A percentile compares a stretch with the other conserved stretches of the same genome.
These are phyloP conservation scores for Pteropus rufus DNA, from an alignment of 2,797 vertebrate genomes.

Conservation along the genomic window DNA sequence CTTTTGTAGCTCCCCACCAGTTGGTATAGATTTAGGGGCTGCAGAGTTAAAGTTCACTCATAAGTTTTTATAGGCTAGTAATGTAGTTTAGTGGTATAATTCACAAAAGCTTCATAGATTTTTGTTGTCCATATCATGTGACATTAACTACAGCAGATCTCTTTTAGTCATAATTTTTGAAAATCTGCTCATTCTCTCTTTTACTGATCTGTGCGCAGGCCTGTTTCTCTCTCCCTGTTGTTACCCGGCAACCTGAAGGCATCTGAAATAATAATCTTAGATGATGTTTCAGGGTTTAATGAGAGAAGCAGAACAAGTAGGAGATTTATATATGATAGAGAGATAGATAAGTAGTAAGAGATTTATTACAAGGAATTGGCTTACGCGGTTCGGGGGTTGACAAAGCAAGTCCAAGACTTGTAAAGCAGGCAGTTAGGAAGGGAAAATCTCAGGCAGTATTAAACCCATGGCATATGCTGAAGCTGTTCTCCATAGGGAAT, in stretches of 20 bases:
- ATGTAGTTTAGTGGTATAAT: constrained; percentile 12
- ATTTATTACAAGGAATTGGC: neutral
- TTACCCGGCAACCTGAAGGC: neutral
- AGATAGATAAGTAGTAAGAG: neutral
- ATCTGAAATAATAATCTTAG: neutral
- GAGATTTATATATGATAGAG: neutral
- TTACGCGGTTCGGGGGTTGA: neutral
- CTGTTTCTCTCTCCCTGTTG: neutral
- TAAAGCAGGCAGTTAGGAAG: neutral
- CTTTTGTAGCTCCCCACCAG: neutral
- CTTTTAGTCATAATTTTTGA: neutral
- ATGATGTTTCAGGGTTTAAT: neutral
- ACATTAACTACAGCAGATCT: neutral
- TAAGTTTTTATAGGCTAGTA: neutral
- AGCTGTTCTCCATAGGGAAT: neutral
- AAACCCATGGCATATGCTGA: neutral
- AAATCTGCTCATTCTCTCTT: neutral
- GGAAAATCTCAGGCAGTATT: neutral
- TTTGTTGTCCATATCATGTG: neutral
- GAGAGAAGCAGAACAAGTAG: constrained; percentile 7
- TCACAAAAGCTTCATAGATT: neutral
- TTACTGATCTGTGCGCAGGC: neutral
- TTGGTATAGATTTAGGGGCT: neutral
- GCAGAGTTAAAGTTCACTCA: neutral
- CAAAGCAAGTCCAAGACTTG: neutral